Conservation (phyloP, 1,140 invertebrate species). For the Bilobella aurantiaca region DNA sequence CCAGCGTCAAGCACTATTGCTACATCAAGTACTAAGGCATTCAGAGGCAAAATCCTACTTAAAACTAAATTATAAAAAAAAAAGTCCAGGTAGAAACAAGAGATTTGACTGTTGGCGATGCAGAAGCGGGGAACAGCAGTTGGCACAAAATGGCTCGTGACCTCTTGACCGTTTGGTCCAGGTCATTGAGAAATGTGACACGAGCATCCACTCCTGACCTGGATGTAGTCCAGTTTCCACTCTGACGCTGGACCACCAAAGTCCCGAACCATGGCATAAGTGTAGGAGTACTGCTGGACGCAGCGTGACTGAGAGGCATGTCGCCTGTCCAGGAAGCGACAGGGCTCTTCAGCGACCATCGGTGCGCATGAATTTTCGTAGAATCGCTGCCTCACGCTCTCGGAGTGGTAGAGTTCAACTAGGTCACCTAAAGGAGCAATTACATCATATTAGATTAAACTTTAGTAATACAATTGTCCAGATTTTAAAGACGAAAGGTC, state of each 20-base stretch:
- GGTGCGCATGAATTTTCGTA: slow-evolving; percentile 67
- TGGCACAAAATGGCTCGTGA: neutral
- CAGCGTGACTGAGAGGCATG: slow-evolving; percentile 60
- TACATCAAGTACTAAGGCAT: no score
- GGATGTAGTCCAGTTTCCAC: slow-evolving; percentile 71
- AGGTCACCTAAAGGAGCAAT: slow-evolving; percentile 23
- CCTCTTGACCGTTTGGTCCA: neutral
- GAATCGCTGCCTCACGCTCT: slow-evolving; percentile 48
- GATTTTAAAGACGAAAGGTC: no score
- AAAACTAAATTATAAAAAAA: neutral
- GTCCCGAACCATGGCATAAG: slow-evolving; percentile 63
- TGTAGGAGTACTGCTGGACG: slow-evolving; percentile 71
- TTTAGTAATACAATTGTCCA: no score
- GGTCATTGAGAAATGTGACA: slow-evolving; percentile 51
- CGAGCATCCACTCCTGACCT: slow-evolving; percentile 66
- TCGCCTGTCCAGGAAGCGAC: slow-evolving; percentile 60
- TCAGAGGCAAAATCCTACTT: neutral
- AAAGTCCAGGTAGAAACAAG: neutral
- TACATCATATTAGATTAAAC: neutral
- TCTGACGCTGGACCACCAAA: slow-evolving; percentile 40
- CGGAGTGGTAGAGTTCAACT: slow-evolving; percentile 31
- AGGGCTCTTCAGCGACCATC: slow-evolving; percentile 59
- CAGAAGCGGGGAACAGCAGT: neutral
- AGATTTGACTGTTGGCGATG: neutral
- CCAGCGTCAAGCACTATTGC: no score